Evolutionary conservation across 2,888 invertebrate genomes (phyloP).

Genomic region (Orthosia incerta): DNA sequence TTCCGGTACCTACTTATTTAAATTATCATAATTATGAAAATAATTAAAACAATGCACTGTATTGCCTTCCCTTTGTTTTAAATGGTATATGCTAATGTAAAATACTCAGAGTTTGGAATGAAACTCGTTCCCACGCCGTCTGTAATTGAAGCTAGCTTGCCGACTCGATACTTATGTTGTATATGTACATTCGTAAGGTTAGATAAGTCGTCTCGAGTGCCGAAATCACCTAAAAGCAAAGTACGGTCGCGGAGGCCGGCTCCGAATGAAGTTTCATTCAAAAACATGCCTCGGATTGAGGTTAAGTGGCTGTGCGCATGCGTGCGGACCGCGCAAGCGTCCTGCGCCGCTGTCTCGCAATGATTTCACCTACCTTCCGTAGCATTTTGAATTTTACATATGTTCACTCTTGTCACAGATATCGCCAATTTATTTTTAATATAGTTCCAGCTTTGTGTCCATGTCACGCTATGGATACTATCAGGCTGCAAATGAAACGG

Average conservation of each 20-base stretch:
- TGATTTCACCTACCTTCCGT: constrained; percentile 86
- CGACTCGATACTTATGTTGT: constrained; percentile 45
- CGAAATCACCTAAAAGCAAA: constrained; percentile 82
- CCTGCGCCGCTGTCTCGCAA: constrained; percentile 76
- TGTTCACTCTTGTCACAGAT: constrained; percentile 68
- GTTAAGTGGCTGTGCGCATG: constrained; percentile 87
- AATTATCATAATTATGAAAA: background rate
- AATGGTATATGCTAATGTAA: constrained; percentile 1
- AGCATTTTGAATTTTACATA: constrained; percentile 81
- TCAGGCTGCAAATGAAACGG: constrained; percentile 24
- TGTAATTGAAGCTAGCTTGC: constrained; percentile 51
- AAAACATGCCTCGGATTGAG: constrained; percentile 89
- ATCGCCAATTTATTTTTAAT: constrained; percentile 64
- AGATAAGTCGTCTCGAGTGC: constrained; percentile 74
- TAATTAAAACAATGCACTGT: background rate
- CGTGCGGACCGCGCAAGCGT: constrained; percentile 84
- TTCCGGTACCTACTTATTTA: background rate
- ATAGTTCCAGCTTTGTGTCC: constrained; percentile 40
- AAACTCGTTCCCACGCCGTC: constrained; percentile 24
- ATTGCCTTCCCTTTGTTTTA: constrained; percentile 4
- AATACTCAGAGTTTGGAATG: constrained; percentile 13
- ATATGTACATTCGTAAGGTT: constrained; percentile 64
- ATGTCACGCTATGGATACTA: constrained; percentile 28
- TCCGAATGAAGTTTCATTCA: constrained; percentile 88
- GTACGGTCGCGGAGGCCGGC: constrained; percentile 81